Evolutionary conservation across 2,888 invertebrate genomes (phyloP), one percentile per base, ranked within the genome.

Genomic region (Cantharis nigra): DNA sequence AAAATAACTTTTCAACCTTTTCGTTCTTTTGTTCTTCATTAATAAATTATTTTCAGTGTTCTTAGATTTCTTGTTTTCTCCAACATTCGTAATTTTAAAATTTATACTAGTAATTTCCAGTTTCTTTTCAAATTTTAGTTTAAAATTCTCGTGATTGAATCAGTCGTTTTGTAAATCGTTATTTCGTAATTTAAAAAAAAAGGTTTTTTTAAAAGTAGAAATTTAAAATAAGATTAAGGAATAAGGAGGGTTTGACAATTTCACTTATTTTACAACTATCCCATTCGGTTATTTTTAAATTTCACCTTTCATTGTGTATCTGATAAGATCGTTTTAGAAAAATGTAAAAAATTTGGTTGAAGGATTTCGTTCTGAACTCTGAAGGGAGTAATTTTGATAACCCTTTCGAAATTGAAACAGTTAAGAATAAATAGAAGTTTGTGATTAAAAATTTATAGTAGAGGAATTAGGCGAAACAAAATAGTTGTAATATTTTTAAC

Each of bases 401-500:
- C 49, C 7, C n/a, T 49, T 49, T n/a, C 2, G 49, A 49, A n/a
- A 49, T n/a, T 49, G 49, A 49, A 49, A 49, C 7, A 7, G 7
- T n/a, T 49, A n/a, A 49, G n/a, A 49, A 49, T 7, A n/a, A n/a
- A n/a, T 49, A 49, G n/a, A 49, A n/a, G n/a, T 49, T 49, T n/a
- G 13, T 13, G 9, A 49, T 49, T 1, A 9, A n/a, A 49, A 7
- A 49, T n/a, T n/a, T n/a, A 7, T n/a, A 49, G 13, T 49, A 5
- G 7, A 5, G 0, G 3, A n/a, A 49, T 49, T 49, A n/a, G n/a
- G 7, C 7, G 10, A 7, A n/a, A 49, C n/a, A 49, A 49, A 49
- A 49, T 33, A n/a, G n/a, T 49, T n/a, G 49, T 49, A 49, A 7
- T 49, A n/a, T 49, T 23, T 67, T 23, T 76, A 77, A 3, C 76